A percentile compares a stretch with the other conserved stretches of the same genome.
These are phyloP conservation scores for Fistularia tabacaria DNA, from an alignment of 2,797 vertebrate genomes.

Conservation along the genomic window DNA sequence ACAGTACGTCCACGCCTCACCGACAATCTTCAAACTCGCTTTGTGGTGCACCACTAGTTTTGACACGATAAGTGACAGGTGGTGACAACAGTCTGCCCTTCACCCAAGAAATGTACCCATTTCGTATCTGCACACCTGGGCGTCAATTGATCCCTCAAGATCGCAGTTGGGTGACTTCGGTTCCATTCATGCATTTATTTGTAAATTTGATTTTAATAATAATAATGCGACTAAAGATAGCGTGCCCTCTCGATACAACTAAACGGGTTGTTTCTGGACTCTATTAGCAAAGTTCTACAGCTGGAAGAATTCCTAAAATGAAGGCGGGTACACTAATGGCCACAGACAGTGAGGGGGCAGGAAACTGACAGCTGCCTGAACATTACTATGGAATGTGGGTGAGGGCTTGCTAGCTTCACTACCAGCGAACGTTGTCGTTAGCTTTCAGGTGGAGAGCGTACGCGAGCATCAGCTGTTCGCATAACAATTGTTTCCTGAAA, in stretches of 20 bases:
- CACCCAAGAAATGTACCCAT: background rate
- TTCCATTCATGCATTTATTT: too few relatives aligned
- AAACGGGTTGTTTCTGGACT: background rate
- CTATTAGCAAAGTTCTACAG: background rate
- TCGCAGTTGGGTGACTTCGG: conserved; percentile 4
- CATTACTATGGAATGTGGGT: conserved; percentile 50
- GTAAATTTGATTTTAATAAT: too few relatives aligned
- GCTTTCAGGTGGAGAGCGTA: conserved; percentile 1
- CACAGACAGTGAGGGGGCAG: background rate
- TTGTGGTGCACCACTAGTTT: background rate
- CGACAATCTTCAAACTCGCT: too few relatives aligned
- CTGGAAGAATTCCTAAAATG: background rate
- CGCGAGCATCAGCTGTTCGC: background rate
- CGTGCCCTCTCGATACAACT: background rate
- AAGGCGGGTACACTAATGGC: background rate
- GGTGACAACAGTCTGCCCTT: background rate
- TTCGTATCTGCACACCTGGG: background rate
- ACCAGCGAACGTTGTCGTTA: conserved; percentile 39
- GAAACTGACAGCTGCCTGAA: conserved; percentile 42
- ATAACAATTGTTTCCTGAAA: background rate
- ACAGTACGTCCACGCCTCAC: background rate
- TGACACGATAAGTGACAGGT: background rate
- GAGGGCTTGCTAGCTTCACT: conserved; percentile 48
- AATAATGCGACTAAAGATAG: too few relatives aligned
- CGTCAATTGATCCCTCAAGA: conserved; percentile 1